phyloP scores from a whole-genome alignment of 1,140 invertebrate genomes.

The Octopus sinensis region DNA sequence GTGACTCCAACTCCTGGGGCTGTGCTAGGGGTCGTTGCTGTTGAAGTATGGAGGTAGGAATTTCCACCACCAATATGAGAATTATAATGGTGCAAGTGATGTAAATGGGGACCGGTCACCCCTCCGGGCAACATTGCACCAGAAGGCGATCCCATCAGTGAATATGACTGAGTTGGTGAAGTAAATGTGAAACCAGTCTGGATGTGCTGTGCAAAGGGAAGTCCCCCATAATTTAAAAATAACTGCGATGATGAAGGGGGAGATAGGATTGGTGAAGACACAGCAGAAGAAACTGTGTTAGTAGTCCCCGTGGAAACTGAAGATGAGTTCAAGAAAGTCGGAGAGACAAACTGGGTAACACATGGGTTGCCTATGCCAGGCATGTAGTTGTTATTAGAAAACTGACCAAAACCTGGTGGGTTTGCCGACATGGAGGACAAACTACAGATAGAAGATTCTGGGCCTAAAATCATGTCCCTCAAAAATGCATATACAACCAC shows the following conservation, averaged over 20 bases:
- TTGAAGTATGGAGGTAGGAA: neutral
- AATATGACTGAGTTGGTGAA: conserved; percentile 6
- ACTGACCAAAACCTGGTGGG: neutral
- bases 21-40: neutral
- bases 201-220: conserved; percentile 2
- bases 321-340: neutral
- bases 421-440: conserved; percentile 3
- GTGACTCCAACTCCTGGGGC: conserved; percentile 12
- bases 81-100: neutral
- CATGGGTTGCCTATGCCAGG: neutral
- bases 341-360: neutral
- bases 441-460: neutral
- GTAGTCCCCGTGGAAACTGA: neutral
- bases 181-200: conserved; percentile 9
- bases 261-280: neutral
- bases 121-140: neutral
- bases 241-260: neutral
- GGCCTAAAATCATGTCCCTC: conserved; percentile 6
- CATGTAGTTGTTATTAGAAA: conserved; percentile 13
- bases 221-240: neutral
- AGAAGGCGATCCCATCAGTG: neutral
- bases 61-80: neutral
- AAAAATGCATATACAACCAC: neutral
- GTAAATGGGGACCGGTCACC: neutral
- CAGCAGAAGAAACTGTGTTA: neutral